Evolutionary conservation across 2,797 vertebrate genomes (phyloP).

Genomic region (Halcyon smyrnensis): DNA sequence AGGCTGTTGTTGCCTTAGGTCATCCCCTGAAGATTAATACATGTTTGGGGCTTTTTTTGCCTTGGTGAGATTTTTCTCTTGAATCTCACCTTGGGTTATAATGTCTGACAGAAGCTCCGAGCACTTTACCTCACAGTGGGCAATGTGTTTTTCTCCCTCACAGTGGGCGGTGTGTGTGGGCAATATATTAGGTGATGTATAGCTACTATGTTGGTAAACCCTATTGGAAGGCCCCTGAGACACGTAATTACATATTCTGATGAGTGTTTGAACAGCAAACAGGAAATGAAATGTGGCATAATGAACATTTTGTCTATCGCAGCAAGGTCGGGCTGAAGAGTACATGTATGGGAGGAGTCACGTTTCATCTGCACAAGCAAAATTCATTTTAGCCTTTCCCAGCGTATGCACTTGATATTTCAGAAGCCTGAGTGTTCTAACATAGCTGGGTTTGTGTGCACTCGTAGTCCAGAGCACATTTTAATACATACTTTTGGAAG

Average conservation of each 20-base stretch:
- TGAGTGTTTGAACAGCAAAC: not conserved
- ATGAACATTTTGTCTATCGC: not conserved
- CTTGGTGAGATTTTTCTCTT: not conserved
- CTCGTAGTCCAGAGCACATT: not conserved
- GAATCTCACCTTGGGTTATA: not conserved
- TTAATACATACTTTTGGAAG: not conserved
- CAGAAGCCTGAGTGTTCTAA: not conserved
- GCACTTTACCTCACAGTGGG: not conserved
- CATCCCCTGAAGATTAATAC: not conserved
- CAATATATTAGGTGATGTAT: not conserved
- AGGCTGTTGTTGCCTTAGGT: not conserved
- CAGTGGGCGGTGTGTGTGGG: not conserved
- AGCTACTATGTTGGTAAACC: not conserved
- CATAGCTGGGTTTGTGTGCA: not conserved
- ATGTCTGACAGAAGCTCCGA: not conserved
- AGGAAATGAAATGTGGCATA: not conserved
- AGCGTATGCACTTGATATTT: not conserved
- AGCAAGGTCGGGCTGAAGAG: not conserved
- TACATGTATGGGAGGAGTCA: fast-evolving
- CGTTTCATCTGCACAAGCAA: not conserved
- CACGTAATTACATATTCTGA: not conserved
- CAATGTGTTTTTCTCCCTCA: not conserved
- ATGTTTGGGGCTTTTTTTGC: not conserved
- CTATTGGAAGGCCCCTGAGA: not conserved
- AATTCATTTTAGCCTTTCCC: not conserved